phyloP scores from a whole-genome alignment of 1,140 invertebrate genomes.

The Pinna nobilis region DNA sequence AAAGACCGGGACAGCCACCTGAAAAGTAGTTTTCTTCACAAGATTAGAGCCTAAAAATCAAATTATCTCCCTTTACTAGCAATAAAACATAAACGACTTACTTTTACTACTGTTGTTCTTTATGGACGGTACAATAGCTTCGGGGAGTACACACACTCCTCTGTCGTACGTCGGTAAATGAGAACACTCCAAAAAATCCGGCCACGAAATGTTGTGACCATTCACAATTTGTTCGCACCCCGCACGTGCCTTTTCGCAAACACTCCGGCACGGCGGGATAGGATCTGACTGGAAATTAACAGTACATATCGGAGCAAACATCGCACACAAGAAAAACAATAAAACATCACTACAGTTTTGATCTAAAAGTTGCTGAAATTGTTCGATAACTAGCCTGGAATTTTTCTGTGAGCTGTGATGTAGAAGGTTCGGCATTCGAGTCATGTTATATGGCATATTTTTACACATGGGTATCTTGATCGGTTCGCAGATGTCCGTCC shows the following conservation, averaged over 20 bases:
- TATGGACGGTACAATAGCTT: constrained; percentile 63
- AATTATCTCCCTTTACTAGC: neutral
- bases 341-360: constrained; percentile 67
- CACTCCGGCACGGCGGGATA: constrained; percentile 68
- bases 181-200: constrained; percentile 62
- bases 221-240: constrained; percentile 70
- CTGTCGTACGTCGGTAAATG: constrained; percentile 65
- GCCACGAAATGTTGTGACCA: constrained; percentile 69
- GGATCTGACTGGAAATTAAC: constrained; percentile 62
- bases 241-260: constrained; percentile 61
- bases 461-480: constrained; percentile 70
- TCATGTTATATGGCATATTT: constrained; percentile 73
- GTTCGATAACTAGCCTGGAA: constrained; percentile 67
- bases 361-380: constrained; percentile 64
- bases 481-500: constrained; percentile 65
- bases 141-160: constrained; percentile 69
- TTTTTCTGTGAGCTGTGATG: constrained; percentile 72
- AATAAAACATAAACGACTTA: constrained; percentile 2
- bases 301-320: constrained; percentile 71
- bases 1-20: no score
- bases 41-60: no score
- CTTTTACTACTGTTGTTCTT: constrained; percentile 21
- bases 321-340: constrained; percentile 70
- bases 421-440: constrained; percentile 72
- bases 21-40: no score